Evolutionary conservation across 2,888 invertebrate genomes (phyloP).

Genomic region (Coelinius sp.): DNA sequence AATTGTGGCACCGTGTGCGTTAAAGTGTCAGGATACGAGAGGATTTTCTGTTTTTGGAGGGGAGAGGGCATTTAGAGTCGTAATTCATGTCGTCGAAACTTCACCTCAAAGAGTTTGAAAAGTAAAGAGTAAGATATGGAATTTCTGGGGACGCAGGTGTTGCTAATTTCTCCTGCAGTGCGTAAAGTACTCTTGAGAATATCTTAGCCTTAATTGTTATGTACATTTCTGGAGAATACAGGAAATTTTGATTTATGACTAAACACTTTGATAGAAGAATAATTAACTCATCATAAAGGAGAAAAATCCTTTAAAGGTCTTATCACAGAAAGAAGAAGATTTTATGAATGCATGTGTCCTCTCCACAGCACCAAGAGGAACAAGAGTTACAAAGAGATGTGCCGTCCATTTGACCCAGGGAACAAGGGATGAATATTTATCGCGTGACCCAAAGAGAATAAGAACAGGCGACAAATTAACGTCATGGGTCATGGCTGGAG

Average conservation of each 20-base stretch:
- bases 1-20: background rate
- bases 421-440: slow-evolving; percentile 53
- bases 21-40: background rate
- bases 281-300: background rate
- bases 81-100: slow-evolving; percentile 4
- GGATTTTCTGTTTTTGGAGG: background rate
- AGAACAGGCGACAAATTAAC: slow-evolving; percentile 37
- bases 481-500: slow-evolving; percentile 26
- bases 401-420: slow-evolving; percentile 39
- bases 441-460: slow-evolving; percentile 12
- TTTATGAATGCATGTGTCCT: background rate
- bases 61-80: background rate
- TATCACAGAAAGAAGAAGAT: background rate
- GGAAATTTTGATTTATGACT: too few relatives aligned
- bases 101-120: slow-evolving; percentile 4
- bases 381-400: background rate
- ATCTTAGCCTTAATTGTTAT: background rate
- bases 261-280: background rate
- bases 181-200: slow-evolving; percentile 31
- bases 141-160: slow-evolving; percentile 44
- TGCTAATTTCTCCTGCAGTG: slow-evolving; percentile 45
- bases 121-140: slow-evolving; percentile 41
- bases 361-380: background rate
- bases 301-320: too few relatives aligned
- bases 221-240: background rate